Evolutionary conservation across 2,888 invertebrate genomes (phyloP).

Genomic region (Lycophotia porphyrea): DNA sequence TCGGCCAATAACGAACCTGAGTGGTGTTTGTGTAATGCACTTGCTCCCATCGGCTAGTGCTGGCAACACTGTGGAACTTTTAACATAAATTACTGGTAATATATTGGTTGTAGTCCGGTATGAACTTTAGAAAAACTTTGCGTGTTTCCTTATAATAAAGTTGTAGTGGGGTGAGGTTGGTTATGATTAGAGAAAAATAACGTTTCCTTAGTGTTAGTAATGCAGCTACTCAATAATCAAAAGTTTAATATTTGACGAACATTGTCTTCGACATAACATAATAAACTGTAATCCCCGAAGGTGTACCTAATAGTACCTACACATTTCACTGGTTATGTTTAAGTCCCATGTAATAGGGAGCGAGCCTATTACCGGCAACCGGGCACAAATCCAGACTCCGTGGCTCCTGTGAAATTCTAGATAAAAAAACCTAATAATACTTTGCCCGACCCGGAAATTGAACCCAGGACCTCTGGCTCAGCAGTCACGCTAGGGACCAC

Average conservation of each 20-base stretch:
- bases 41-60: constrained; percentile 59
- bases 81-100: constrained; percentile 58
- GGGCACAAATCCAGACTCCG: neutral
- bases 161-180: constrained; percentile 9
- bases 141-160: constrained; percentile 38
- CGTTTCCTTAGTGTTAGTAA: neutral
- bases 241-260: neutral
- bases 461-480: neutral
- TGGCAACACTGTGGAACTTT: constrained; percentile 54
- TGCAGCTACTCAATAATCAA: neutral
- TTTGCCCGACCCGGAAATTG: neutral
- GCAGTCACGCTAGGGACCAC: neutral
- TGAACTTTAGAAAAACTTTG: constrained; percentile 46
- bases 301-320: neutral
- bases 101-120: constrained; percentile 39
- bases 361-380: neutral
- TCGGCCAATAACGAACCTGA: constrained; percentile 72
- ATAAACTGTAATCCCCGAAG: neutral
- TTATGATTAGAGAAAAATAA: neutral
- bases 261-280: neutral
- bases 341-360: neutral
- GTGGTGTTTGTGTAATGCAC: constrained; percentile 76
- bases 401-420: neutral
- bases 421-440: neutral
- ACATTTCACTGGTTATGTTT: neutral